Conservation (phyloP, 2,113 vertebrate species). For the Hirundichthys speculiger region DNA sequence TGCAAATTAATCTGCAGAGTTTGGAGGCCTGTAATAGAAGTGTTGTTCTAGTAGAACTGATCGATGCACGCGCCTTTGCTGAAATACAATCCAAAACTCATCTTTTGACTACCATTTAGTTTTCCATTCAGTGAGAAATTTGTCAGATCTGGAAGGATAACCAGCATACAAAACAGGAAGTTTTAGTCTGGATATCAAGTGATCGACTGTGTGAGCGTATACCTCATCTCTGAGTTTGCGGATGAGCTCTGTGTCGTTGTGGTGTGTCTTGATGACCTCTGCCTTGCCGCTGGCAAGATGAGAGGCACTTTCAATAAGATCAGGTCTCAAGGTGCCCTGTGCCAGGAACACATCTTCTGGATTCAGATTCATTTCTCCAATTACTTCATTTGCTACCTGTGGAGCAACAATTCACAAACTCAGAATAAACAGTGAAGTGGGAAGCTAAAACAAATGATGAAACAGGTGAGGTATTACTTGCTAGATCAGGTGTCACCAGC, state of each 20-base stretch:
- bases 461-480: not conserved
- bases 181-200: not conserved
- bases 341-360: conserved; percentile 96
- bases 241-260: conserved; percentile 98
- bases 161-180: not conserved
- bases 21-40: not conserved
- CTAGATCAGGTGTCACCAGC: too few relatives aligned
- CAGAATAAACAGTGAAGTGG: not conserved
- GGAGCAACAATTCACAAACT: conserved; percentile 13
- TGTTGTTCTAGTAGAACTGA: too few relatives aligned
- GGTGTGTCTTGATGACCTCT: conserved; percentile 98
- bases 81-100: not conserved
- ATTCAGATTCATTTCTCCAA: conserved; percentile 97
- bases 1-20: not conserved
- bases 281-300: conserved; percentile 94
- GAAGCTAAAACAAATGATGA: not conserved
- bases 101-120: not conserved
- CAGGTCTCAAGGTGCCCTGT: conserved; percentile 95
- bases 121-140: too few relatives aligned
- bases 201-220: not conserved
- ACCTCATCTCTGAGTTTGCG: conserved; percentile 97
- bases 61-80: not conserved
- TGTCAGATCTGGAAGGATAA: too few relatives aligned
- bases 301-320: conserved; percentile 97
- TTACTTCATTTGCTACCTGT: conserved; percentile 97